Conservation (phyloP, 2,888 invertebrate species). For the Harpalus rubripes region DNA sequence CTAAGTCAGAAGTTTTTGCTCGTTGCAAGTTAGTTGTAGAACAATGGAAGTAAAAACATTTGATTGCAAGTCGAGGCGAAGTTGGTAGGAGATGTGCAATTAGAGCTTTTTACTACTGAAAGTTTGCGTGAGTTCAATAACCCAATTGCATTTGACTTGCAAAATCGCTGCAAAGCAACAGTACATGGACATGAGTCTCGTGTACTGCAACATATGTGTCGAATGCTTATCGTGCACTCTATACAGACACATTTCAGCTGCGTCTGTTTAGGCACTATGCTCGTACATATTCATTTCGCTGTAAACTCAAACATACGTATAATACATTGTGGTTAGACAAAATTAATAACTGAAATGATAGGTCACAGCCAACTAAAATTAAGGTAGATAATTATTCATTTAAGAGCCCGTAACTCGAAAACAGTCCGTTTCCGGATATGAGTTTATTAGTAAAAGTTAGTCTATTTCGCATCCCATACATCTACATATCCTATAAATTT, state of each 20-base stretch:
- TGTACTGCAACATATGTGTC: slow-evolving; percentile 37
- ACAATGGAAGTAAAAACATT: slow-evolving; percentile 18
- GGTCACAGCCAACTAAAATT: too few species aligned
- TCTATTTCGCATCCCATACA: too few species aligned
- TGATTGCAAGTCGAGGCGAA: slow-evolving; percentile 1
- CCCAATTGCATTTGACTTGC: slow-evolving; percentile 62
- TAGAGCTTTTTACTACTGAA: slow-evolving; percentile 33
- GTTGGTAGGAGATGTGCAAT: slow-evolving; percentile 24
- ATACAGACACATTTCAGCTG: background rate
- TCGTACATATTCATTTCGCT: background rate
- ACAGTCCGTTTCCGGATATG: too few species aligned
- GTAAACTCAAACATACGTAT: background rate
- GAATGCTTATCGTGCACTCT: slow-evolving; percentile 36
- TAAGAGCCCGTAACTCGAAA: too few species aligned
- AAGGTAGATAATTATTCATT: too few species aligned
- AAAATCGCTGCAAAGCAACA: slow-evolving; percentile 49
- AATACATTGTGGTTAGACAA: background rate
- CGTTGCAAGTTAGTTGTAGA: background rate
- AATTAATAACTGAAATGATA: too few species aligned
- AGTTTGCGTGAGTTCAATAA: slow-evolving; percentile 57
- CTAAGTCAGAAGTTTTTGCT: background rate
- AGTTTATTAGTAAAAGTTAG: too few species aligned
- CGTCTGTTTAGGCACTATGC: background rate
- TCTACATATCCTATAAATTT: too few species aligned
- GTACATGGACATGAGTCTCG: slow-evolving; percentile 24